Evolutionary conservation across 2,888 invertebrate genomes (phyloP), one percentile per base, ranked within the genome.

Genomic region (Tetramorium bicarinatum): DNA sequence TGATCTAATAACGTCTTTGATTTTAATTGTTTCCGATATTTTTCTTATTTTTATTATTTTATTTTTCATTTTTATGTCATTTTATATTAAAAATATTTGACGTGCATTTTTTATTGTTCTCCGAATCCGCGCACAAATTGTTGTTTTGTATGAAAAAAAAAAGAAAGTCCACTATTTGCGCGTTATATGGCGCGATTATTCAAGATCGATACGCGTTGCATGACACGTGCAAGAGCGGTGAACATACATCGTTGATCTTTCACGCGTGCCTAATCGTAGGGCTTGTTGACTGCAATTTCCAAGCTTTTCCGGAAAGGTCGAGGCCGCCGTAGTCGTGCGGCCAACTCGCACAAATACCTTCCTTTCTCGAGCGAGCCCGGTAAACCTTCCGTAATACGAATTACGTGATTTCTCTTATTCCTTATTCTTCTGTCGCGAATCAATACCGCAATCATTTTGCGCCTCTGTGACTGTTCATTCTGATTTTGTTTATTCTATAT

Each of bases 221-320:
- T 3, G 38, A 34, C 47, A 74, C 61, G 44, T 77, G 38, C 44
- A 67, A 18, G 29, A 74, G 13, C 44, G 9, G 59, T 34, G 44
- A 29, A 41, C 41, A 25, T 38, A 11, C 56, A 76, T 64, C 38
- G 61, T 52, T 81, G 84, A 77, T 82, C 67, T 82, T 79, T 79
- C 84, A 52, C 69, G 80, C 75, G 67, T 84, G 75, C 29, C 62
- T 75, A 75, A 83, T 75, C 62, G 62, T 64, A 54, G 81, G 44
- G 64, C 69, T 66, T 41, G 74, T 85, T 69, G 72, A 59, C 52
- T 75, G 62, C 72, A 74, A 83, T 80, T 87, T 75, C 71, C 81
- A 88, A 81, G 83, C 74, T 86, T 86, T 89, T 84, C 89, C 77
- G 66, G 84, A 89, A 89, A 89, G 89, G 89, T 87, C 89, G 86